These are phyloP conservation scores for Xylophagus ater DNA, from an alignment of 2,888 invertebrate species.

Conservation along the genomic window DNA sequence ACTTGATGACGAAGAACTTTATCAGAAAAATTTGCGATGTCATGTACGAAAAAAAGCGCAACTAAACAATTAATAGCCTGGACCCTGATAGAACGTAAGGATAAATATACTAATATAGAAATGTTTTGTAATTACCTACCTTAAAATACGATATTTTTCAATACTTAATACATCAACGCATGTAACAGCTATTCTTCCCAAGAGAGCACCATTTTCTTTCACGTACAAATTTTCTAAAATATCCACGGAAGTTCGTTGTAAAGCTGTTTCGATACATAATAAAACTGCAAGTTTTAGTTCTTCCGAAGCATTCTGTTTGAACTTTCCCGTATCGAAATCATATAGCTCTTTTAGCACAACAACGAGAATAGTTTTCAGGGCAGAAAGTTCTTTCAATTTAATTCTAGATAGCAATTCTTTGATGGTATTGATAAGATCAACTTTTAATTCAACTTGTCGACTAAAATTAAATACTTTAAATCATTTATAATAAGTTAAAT, in stretches of 20 bases:
- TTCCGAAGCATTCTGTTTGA: constrained; percentile 26
- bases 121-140: constrained; percentile 39
- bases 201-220: constrained; percentile 44
- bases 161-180: constrained; percentile 52
- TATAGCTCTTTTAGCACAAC: constrained; percentile 31
- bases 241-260: constrained; percentile 33
- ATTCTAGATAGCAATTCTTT: constrained; percentile 27
- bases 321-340: constrained; percentile 23
- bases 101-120: neutral
- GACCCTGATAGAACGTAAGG: constrained; percentile 30
- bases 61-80: constrained; percentile 49
- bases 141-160: constrained; percentile 52
- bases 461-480: constrained; percentile 21
- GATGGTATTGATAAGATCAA: constrained; percentile 28
- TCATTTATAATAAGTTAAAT: neutral
- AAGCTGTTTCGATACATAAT: constrained; percentile 26
- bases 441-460: constrained; percentile 30
- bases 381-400: constrained; percentile 28
- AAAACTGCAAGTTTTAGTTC: constrained; percentile 34
- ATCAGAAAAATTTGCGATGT: constrained; percentile 44
- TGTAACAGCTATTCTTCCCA: constrained; percentile 55
- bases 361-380: constrained; percentile 29
- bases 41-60: constrained; percentile 50
- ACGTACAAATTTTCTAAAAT: constrained; percentile 46
- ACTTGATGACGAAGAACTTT: constrained; percentile 43